Evolutionary conservation across 2,888 invertebrate genomes (phyloP).

Genomic region (Plagodis dolabraria): DNA sequence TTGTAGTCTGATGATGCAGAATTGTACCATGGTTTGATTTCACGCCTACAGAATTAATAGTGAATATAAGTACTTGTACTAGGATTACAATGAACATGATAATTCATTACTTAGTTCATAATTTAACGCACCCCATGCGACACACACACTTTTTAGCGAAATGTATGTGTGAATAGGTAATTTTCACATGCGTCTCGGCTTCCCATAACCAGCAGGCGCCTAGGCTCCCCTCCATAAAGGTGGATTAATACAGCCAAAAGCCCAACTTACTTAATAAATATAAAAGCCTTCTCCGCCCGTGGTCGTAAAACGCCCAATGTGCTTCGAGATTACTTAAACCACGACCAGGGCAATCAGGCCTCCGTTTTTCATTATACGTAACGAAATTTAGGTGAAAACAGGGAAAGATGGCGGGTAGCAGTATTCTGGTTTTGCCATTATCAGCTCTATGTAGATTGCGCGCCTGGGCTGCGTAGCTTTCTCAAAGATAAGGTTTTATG

Average conservation of each 20-base stretch:
- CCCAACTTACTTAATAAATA: slow-evolving; percentile 86
- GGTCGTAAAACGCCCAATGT: slow-evolving; percentile 81
- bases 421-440: slow-evolving; percentile 69
- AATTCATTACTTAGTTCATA: too few species aligned
- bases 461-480: slow-evolving; percentile 74
- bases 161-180: slow-evolving; percentile 24
- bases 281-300: slow-evolving; percentile 83
- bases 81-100: too few species aligned
- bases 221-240: slow-evolving; percentile 79
- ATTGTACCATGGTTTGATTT: too few species aligned
- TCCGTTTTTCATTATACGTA: slow-evolving; percentile 66
- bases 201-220: slow-evolving; percentile 57
- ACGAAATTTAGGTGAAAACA: slow-evolving; percentile 39
- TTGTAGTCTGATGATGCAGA: too few species aligned
- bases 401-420: slow-evolving; percentile 56
- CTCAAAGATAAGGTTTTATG: slow-evolving; percentile 80
- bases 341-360: slow-evolving; percentile 60
- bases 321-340: slow-evolving; percentile 82
- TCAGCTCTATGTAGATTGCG: slow-evolving; percentile 84
- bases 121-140: neutral
- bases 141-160: slow-evolving; percentile 4
- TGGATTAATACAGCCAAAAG: slow-evolving; percentile 84
- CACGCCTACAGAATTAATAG: too few species aligned
- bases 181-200: slow-evolving; percentile 39
- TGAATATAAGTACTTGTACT: too few species aligned